A percentile compares a stretch with the other conserved stretches of the same genome.
Conservation (phyloP, 1,140 invertebrate species). For the Drosophila serrata region DNA sequence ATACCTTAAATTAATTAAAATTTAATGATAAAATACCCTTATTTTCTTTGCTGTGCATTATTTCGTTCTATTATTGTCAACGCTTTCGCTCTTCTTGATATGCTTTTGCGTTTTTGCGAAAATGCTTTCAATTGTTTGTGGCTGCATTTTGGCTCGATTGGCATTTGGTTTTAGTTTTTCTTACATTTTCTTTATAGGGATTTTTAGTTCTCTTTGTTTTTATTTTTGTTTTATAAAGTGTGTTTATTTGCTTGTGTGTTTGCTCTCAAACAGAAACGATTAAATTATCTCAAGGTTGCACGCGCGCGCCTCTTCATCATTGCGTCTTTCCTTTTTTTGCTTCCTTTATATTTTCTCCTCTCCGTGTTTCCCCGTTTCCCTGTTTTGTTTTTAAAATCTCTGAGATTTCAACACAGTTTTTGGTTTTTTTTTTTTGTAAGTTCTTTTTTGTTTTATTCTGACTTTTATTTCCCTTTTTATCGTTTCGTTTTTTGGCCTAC, state of each 20-base stretch:
- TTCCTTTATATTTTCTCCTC: conserved; percentile 19
- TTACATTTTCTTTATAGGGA: conserved; percentile 10
- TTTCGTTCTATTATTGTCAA: conserved; percentile 20
- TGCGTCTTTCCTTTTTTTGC: conserved; percentile 27
- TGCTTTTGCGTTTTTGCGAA: conserved; percentile 52
- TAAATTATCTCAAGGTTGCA: conserved; percentile 82
- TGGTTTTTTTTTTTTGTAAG: not conserved
- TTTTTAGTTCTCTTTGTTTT: not conserved
- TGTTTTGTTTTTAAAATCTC: conserved; percentile 29
- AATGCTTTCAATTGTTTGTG: conserved; percentile 75
- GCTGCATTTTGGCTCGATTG: conserved; percentile 53
- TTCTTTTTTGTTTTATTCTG: not conserved
- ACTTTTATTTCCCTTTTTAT: conserved; percentile 5
- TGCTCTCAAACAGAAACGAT: conserved; percentile 72
- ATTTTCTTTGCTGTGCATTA: conserved; percentile 1
- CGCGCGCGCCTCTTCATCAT: conserved; percentile 61
- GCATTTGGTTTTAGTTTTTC: conserved; percentile 23
- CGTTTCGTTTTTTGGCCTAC: conserved; percentile 34
- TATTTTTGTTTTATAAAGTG: not conserved
- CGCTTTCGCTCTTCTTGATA: conserved; percentile 31
- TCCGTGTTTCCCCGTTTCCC: not conserved
- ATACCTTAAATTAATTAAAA: no score
- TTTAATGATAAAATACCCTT: not conserved
- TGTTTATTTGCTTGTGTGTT: conserved; percentile 33
- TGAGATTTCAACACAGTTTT: conserved; percentile 25